Percentiles rank a stretch among this genome's conserved stretches.
Conservation (phyloP, 1,140 invertebrate species). For the Berghia stephanieae region DNA sequence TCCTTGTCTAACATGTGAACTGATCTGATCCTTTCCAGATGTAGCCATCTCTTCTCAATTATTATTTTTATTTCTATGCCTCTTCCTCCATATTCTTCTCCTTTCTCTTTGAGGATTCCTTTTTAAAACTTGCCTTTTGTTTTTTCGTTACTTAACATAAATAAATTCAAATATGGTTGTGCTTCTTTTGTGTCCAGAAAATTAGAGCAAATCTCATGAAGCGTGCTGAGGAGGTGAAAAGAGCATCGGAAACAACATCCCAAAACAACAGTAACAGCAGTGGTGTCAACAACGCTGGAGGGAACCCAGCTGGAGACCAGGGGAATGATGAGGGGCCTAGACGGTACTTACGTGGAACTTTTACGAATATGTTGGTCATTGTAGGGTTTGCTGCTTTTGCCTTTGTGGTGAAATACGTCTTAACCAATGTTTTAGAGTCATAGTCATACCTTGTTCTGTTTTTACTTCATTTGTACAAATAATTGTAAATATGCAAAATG, state of each 20-base stretch:
- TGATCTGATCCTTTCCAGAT: no score
- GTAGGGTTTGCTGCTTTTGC: conserved; percentile 87
- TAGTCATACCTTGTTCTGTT: no score
- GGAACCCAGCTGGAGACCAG: background rate
- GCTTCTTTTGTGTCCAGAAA: conserved; percentile 59
- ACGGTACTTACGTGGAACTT: conserved; percentile 67
- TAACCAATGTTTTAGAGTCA: conserved; percentile 69
- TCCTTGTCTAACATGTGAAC: no score
- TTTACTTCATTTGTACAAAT: no score
- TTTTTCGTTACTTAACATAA: no score
- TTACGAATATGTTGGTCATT: conserved; percentile 83
- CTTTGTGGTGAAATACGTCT: conserved; percentile 86
- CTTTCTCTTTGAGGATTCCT: no score
- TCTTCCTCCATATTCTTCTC: no score
- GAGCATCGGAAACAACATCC: conserved; percentile 39
- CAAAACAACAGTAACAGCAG: conserved; percentile 5
- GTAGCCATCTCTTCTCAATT: no score
- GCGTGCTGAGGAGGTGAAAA: conserved; percentile 51
- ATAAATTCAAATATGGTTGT: no score
- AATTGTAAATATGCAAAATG: no score
- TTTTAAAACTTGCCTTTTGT: no score
- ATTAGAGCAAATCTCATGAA: conserved; percentile 69
- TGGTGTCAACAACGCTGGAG: conserved; percentile 12
- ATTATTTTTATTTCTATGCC: no score
- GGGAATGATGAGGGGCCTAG: conserved; percentile 14